These are phyloP conservation scores for Linurgus olivaceus DNA, from an alignment of 2,797 vertebrate species.

Conservation along the genomic window DNA sequence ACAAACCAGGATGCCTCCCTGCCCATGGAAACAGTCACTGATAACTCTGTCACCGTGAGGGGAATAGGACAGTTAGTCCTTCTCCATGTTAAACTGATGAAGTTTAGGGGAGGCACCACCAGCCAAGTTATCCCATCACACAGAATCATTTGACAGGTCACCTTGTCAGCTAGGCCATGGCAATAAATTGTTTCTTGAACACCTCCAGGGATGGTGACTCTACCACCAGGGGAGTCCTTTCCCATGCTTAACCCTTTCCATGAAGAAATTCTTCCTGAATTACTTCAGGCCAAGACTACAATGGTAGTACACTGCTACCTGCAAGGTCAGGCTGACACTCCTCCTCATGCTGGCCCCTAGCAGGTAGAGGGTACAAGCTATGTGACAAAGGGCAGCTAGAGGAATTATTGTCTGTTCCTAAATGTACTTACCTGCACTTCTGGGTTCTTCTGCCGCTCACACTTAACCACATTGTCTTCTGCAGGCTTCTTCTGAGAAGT, in stretches of 20 bases:
- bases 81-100: background rate
- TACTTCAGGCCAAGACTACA: background rate
- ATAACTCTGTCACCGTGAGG: background rate
- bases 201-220: background rate
- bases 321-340: background rate
- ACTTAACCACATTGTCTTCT: slow-evolving; percentile 61
- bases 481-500: slow-evolving; percentile 72
- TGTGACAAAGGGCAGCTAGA: background rate
- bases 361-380: fast-evolving
- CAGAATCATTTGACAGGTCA: too few species aligned
- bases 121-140: background rate
- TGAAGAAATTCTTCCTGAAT: background rate
- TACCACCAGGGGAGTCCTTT: background rate
- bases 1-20: background rate
- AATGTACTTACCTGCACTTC: slow-evolving; percentile 69
- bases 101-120: background rate
- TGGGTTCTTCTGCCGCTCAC: slow-evolving; percentile 70
- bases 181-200: background rate
- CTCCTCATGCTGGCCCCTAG: background rate
- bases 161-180: background rate
- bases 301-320: background rate
- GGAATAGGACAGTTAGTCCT: background rate
- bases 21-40: background rate
- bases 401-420: background rate
- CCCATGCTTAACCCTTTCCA: background rate